phyloP scores from a whole-genome alignment of 2,797 vertebrate genomes.

The Atherinosoma microstoma region DNA sequence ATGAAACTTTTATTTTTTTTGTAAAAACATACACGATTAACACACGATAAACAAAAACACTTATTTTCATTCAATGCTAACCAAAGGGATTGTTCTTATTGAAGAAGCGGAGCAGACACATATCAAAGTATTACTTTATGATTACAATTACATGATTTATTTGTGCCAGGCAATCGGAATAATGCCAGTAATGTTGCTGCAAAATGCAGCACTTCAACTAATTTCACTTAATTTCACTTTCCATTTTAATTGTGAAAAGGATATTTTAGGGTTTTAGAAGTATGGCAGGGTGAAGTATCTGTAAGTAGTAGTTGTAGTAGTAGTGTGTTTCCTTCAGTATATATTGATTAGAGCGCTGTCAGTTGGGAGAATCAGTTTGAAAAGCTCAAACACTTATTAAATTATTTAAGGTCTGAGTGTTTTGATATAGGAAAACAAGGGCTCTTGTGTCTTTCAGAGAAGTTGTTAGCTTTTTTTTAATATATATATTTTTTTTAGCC shows the following conservation, averaged over 20 bases:
- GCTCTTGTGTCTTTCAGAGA: too few relatives aligned
- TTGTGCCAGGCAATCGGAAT: conserved; percentile 10
- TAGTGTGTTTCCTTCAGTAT: background rate
- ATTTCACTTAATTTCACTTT: background rate
- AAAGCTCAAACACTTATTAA: too few relatives aligned
- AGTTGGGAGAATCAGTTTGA: background rate
- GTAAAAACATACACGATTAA: conserved; percentile 9
- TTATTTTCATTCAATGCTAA: conserved; percentile 25
- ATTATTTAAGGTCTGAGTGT: too few relatives aligned
- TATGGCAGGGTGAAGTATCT: background rate
- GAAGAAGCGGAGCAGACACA: background rate
- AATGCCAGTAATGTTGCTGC: background rate
- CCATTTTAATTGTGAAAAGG: background rate
- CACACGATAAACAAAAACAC: conserved; percentile 25
- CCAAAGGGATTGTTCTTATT: background rate
- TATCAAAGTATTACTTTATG: background rate
- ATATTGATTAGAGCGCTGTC: background rate
- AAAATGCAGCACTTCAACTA: conserved; percentile 5
- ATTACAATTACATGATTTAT: background rate
- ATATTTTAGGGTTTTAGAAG: background rate
- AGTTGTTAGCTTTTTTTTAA: too few relatives aligned
- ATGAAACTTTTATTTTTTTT: conserved; percentile 16
- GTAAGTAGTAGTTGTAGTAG: background rate
- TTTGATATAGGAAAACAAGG: too few relatives aligned
- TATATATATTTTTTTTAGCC: too few relatives aligned